phyloP scores from a whole-genome alignment of 2,113 vertebrate genomes.

The Dendrocopos noguchii region DNA sequence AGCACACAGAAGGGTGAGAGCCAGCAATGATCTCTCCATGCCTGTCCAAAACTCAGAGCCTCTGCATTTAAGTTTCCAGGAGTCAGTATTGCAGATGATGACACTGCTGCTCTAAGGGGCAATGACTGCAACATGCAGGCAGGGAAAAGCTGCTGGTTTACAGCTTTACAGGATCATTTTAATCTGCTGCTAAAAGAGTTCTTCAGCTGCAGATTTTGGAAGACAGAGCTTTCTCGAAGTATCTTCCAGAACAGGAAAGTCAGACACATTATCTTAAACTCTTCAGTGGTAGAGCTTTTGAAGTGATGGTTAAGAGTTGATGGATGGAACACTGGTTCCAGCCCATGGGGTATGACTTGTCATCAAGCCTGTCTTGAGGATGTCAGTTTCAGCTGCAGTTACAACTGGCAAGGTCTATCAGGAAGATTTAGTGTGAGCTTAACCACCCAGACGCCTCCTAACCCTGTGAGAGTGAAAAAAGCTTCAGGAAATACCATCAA shows the following conservation, averaged over 20 bases:
- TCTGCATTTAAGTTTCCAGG: not conserved
- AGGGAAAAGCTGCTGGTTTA: not conserved
- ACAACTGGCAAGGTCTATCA: not conserved
- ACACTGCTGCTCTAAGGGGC: not conserved
- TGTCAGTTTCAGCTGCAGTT: not conserved
- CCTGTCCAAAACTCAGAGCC: not conserved
- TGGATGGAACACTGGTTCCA: not conserved
- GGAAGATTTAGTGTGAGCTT: not conserved
- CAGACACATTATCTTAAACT: not conserved
- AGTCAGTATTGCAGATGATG: not conserved
- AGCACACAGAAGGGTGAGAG: not conserved
- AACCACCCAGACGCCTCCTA: not conserved
- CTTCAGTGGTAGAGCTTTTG: not conserved
- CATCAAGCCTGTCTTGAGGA: not conserved
- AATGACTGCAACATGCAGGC: not conserved
- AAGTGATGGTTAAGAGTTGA: not conserved
- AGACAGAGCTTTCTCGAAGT: not conserved
- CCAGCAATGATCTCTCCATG: not conserved
- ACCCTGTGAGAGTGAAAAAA: not conserved
- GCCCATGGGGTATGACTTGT: not conserved
- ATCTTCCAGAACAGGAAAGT: not conserved
- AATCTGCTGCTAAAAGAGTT: not conserved
- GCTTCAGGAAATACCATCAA: not conserved
- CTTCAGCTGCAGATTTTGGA: not conserved
- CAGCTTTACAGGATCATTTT: not conserved